phyloP scores from a whole-genome alignment of 1,140 invertebrate species.

The Magallana ariakensis region DNA sequence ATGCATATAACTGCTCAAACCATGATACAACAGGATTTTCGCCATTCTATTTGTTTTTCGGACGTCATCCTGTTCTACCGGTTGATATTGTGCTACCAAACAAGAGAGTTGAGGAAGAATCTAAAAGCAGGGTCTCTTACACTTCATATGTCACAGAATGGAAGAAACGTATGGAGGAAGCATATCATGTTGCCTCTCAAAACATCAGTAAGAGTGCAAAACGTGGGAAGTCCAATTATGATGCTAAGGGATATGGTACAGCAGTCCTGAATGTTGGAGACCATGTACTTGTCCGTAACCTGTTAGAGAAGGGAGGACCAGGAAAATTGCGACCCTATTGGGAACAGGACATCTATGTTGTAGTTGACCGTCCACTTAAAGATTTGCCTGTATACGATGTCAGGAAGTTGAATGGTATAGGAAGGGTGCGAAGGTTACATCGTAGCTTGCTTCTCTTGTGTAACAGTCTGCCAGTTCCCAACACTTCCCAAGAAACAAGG shows the following conservation, averaged over 20 bases:
- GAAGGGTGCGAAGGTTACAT: constrained; percentile 19
- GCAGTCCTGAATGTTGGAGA: no score
- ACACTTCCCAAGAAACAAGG: neutral
- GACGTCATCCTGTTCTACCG: constrained; percentile 52
- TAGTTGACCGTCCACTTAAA: neutral
- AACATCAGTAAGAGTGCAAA: neutral
- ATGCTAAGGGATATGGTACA: no score
- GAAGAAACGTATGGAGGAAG: constrained; percentile 21
- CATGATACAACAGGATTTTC: constrained; percentile 55
- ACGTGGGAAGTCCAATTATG: no score
- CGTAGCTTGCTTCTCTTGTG: constrained; percentile 34
- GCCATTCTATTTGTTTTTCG: constrained; percentile 57
- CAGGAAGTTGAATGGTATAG: neutral
- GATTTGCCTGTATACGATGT: constrained; percentile 40
- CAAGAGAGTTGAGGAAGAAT: constrained; percentile 4
- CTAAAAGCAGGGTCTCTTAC: neutral
- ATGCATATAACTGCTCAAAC: constrained; percentile 51
- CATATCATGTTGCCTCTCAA: constrained; percentile 41
- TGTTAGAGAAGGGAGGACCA: constrained; percentile 52
- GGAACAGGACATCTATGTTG: constrained; percentile 41
- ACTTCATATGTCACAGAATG: constrained; percentile 20
- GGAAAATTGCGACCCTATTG: neutral
- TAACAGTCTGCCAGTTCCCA: neutral
- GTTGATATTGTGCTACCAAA: constrained; percentile 53
- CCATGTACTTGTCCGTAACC: constrained; percentile 23